Base-by-base conservation (phyloP, 1,140 invertebrate species). In the Drosophila neocordata region DNA sequence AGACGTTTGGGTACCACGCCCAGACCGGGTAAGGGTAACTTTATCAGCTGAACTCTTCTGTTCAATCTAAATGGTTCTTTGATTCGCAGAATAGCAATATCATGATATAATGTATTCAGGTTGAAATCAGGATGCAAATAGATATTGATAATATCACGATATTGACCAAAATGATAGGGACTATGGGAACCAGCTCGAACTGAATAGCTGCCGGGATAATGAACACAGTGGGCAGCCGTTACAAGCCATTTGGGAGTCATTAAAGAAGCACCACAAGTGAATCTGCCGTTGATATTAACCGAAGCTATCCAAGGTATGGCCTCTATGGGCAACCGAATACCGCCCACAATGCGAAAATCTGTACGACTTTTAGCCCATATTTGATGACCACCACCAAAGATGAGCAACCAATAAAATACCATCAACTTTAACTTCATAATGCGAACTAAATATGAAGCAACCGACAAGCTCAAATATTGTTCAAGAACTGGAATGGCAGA, bases 151-250 rank as follows among this genome's bases (percentile, higher is more conserved):
- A 80, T 24, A 7, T 52, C 53, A 4, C 78, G 62, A 4, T 13
- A 13, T 7, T 48, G 68, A 1, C 78, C 78, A 9, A 20, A 64
- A 11, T 37, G 24, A 1, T 51, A 34, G 13, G 61, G 24, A 9
- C 5, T 51, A 2, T 9, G 18, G 2, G 78, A 80, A 15, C 78
- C 78, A n/a, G 65, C 78, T 3, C 78, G 68, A 0, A 80, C 77
- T 0, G 44, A 38, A 48, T 80, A 67, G 7, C 15, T 38, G 5
- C n/a, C 56, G 6, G 60, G 44, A 58, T 64, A 63, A 8, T 65
- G 27, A 1, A 81, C 77, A 31, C 78, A 81, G 35, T 81, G 78
- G 0, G 57, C 78, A 0, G 78, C 78, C 5, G 78, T 81, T 13
- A 81, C 22, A 13, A 81, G 12, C 78, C 78, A 81, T 1, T 18